Percentiles rank a stretch among this genome's conserved stretches.
These are phyloP conservation scores for Panthera tigris DNA, from an alignment of 2,113 vertebrate genomes.

Conservation along the genomic window DNA sequence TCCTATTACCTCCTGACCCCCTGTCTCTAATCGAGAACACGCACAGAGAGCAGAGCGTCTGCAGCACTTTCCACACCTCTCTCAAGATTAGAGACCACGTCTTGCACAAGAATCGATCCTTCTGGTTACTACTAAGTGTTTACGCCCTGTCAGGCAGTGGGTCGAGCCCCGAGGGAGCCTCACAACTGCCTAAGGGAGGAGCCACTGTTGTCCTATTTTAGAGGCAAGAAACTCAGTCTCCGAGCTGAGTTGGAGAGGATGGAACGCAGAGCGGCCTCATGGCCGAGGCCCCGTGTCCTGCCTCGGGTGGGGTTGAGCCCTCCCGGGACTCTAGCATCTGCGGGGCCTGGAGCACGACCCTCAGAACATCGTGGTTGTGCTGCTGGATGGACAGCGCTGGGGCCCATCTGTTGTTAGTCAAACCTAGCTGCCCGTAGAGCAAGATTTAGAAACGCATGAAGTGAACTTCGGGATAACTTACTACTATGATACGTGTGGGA, in stretches of 20 bases:
- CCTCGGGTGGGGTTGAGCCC: background rate
- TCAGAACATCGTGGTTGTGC: rapidly evolving
- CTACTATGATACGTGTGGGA: background rate
- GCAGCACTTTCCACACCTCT: background rate
- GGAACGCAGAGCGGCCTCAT: background rate
- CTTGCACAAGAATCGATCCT: background rate
- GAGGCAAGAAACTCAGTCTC: background rate
- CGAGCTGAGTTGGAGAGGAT: background rate
- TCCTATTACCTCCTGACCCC: slow-evolving; percentile 58
- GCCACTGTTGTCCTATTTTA: background rate
- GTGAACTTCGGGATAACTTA: background rate
- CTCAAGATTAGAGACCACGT: background rate
- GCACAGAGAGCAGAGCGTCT: background rate
- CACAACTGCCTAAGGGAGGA: background rate
- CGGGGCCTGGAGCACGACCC: background rate
- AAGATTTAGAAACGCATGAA: background rate
- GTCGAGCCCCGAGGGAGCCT: rapidly evolving
- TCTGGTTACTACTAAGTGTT: background rate
- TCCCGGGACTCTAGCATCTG: background rate
- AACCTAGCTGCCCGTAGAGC: background rate
- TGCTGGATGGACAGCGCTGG: rapidly evolving
- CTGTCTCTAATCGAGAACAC: background rate
- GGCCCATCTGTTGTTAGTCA: background rate
- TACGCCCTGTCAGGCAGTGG: too few relatives aligned
- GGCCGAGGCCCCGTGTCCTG: background rate